phyloP scores from a whole-genome alignment of 2,888 invertebrate species.

The Drosophila mimetica region DNA sequence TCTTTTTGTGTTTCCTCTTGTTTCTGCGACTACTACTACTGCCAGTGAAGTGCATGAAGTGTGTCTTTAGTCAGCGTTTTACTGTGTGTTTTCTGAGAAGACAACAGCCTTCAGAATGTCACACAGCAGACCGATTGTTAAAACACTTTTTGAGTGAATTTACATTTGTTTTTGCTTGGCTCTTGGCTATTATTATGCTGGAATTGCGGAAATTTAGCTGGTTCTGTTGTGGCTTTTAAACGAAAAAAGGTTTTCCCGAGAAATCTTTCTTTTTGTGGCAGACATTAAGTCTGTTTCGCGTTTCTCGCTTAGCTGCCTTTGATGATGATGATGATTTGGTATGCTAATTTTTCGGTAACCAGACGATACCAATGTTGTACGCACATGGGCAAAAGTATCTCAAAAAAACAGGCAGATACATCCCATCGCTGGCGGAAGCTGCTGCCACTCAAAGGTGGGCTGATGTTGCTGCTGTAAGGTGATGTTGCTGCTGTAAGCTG shows the following conservation, averaged over 20 bases:
- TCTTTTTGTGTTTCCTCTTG: constrained; percentile 9
- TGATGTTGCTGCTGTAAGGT: constrained; percentile 19
- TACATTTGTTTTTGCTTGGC: constrained; percentile 12
- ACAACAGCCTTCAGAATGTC: constrained; percentile 76
- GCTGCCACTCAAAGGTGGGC: constrained; percentile 48
- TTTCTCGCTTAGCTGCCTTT: constrained; percentile 64
- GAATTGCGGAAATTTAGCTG: constrained; percentile 54
- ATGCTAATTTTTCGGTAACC: constrained; percentile 37
- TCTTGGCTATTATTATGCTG: constrained; percentile 7
- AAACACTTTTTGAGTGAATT: constrained; percentile 20
- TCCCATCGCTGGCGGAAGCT: constrained; percentile 65
- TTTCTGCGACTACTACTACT: constrained; percentile 28
- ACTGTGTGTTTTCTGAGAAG: constrained; percentile 59
- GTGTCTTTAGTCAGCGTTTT: constrained; percentile 64
- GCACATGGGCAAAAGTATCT: constrained; percentile 45
- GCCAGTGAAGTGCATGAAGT: constrained; percentile 13
- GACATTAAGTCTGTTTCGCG: constrained; percentile 57
- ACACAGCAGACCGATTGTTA: constrained; percentile 48
- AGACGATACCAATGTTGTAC: constrained; percentile 17
- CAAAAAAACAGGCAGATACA: constrained; percentile 37
- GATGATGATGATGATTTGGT: constrained; percentile 37
- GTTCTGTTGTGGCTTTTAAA: constrained; percentile 15
- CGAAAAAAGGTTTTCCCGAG: constrained; percentile 25
- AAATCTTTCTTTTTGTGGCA: constrained; percentile 41
- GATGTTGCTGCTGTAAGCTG: constrained; percentile 5